phyloP scores from a whole-genome alignment of 2,113 vertebrate genomes.

The Lepus europaeus region DNA sequence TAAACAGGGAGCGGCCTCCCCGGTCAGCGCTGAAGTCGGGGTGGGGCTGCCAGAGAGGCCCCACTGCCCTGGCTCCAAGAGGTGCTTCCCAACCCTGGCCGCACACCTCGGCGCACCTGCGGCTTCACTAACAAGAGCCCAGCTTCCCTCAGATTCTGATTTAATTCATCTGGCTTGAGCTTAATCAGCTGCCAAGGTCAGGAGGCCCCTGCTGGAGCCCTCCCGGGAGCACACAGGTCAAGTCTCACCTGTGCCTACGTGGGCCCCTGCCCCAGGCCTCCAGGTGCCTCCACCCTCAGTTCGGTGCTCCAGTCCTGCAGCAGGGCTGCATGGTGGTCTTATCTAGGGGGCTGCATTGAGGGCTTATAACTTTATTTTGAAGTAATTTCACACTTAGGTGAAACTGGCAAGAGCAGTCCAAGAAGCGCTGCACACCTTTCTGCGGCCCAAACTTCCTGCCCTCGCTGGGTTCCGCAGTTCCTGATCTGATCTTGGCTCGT shows the following conservation, averaged over 20 bases:
- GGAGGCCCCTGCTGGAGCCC: neutral
- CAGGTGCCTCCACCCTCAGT: neutral
- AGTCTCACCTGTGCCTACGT: neutral
- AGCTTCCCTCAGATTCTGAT: neutral
- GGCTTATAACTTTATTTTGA: neutral
- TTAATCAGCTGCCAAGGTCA: neutral
- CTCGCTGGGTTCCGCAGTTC: neutral
- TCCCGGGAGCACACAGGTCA: neutral
- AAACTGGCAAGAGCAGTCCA: slow-evolving; percentile 3
- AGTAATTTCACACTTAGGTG: slow-evolving; percentile 18
- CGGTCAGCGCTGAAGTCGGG: neutral
- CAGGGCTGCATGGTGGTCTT: too few species aligned
- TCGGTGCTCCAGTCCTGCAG: neutral
- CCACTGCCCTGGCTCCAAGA: neutral
- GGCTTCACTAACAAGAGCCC: neutral
- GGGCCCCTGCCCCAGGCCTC: neutral
- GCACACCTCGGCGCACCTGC: neutral
- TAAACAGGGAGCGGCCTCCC: neutral
- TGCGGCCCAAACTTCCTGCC: neutral
- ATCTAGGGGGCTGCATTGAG: neutral
- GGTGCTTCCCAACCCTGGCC: neutral
- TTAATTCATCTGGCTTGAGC: neutral
- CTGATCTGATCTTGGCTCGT: neutral
- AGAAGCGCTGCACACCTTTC: neutral
- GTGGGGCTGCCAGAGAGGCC: neutral